Evolutionary conservation across 2,888 invertebrate genomes (phyloP).

Genomic region (Xestia rhomboidea): DNA sequence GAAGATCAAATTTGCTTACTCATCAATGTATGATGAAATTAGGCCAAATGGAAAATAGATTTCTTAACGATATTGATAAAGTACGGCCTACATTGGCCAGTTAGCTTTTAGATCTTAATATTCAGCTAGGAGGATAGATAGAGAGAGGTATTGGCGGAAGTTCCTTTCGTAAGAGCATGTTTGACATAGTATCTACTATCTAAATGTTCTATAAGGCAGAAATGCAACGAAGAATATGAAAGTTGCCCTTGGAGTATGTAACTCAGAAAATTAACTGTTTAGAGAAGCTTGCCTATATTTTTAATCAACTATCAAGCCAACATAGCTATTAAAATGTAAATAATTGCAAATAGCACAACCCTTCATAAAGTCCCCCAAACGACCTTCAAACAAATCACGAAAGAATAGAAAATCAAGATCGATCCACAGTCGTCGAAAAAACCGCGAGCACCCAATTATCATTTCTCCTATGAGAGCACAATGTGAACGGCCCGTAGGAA

Average conservation of each 20-base stretch:
- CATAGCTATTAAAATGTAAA: no score
- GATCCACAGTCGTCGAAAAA: conserved; percentile 52
- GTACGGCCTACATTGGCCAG: no score
- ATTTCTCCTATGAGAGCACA: conserved; percentile 66
- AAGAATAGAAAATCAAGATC: conserved; percentile 30
- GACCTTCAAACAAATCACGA: conserved; percentile 24
- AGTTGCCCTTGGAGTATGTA: neutral
- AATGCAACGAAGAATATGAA: neutral
- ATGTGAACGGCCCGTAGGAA: conserved; percentile 68
- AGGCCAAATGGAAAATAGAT: conserved; percentile 7
- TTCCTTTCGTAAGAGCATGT: neutral
- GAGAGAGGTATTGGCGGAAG: neutral
- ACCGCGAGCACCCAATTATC: conserved; percentile 54
- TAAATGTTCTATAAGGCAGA: neutral
- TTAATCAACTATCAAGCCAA: neutral
- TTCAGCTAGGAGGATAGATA: neutral
- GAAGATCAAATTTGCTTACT: neutral
- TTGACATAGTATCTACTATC: neutral
- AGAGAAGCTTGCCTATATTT: neutral
- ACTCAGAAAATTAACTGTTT: neutral
- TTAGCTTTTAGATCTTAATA: neutral
- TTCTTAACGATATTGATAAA: neutral
- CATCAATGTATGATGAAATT: conserved; percentile 16
- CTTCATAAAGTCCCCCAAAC: neutral
- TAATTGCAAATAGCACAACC: neutral